Conservation (phyloP, 2,797 vertebrate genomes). For the Acrossocheilus fasciatus region DNA sequence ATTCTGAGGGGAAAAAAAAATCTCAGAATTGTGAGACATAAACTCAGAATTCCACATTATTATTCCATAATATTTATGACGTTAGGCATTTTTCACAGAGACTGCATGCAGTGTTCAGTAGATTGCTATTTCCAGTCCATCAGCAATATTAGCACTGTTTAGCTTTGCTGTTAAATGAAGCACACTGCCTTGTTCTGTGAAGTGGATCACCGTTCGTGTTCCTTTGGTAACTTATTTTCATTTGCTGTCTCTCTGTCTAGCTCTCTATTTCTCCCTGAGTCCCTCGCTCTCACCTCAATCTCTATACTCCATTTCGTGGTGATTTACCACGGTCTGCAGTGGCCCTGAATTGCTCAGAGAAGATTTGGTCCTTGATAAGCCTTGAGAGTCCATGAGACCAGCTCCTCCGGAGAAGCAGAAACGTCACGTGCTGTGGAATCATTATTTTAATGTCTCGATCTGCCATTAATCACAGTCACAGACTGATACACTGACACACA, state of each 20-base stretch:
- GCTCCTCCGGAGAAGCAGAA: constrained; percentile 64
- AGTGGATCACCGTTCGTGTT: neutral
- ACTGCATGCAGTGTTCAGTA: constrained; percentile 1
- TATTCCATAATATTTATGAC: neutral
- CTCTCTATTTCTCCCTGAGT: constrained; percentile 16
- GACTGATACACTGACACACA: constrained; percentile 13
- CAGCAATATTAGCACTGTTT: neutral
- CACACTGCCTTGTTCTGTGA: neutral
- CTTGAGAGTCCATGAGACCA: constrained; percentile 57
- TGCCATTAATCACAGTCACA: constrained; percentile 73
- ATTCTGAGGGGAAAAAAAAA: neutral
- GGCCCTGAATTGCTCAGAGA: constrained; percentile 35
- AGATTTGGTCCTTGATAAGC: constrained; percentile 60
- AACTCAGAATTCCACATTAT: neutral
- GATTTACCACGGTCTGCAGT: constrained; percentile 15
- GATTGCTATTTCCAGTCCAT: neutral
- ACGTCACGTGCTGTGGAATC: constrained; percentile 70
- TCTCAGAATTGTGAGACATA: neutral
- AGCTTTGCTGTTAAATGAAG: constrained; percentile 1
- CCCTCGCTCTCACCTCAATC: constrained; percentile 21
- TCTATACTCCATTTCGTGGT: constrained; percentile 22
- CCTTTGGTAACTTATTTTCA: neutral
- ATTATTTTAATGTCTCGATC: constrained; percentile 71
- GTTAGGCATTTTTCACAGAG: neutral
- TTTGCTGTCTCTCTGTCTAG: neutral